A percentile compares a stretch with the other conserved stretches of the same genome.
These are phyloP conservation scores for Temnothorax curvispinosus DNA, from an alignment of 1,140 invertebrate species.

Conservation along the genomic window DNA sequence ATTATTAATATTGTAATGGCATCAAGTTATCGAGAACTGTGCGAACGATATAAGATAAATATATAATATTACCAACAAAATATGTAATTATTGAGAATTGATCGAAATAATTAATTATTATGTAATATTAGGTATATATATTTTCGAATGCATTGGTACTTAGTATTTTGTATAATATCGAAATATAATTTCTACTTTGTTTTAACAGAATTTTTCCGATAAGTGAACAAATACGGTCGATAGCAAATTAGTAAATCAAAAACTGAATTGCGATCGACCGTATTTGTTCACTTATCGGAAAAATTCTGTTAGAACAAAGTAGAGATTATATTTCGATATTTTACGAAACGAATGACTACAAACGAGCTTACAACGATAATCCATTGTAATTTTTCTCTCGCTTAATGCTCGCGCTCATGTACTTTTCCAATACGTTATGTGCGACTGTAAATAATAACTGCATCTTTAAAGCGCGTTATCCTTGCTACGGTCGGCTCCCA, in stretches of 20 bases:
- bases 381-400: constrained; percentile 19
- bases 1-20: not conserved
- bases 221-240: no score
- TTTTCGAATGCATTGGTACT: not conserved
- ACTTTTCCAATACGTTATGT: constrained; percentile 40
- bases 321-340: constrained; percentile 42
- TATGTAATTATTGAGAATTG: not conserved
- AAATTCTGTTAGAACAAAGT: not conserved
- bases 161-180: not conserved
- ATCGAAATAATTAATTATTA: not conserved
- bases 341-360: constrained; percentile 21
- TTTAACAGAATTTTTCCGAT: no score
- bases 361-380: constrained; percentile 35
- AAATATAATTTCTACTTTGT: no score
- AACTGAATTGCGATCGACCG: not conserved
- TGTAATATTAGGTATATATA: not conserved
- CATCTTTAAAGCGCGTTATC: constrained; percentile 46
- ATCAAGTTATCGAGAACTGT: not conserved
- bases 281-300: not conserved
- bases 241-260: not conserved
- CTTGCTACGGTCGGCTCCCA: not conserved
- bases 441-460: constrained; percentile 42
- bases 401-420: constrained; percentile 28
- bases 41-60: not conserved
- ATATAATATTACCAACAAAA: not conserved